phyloP scores from a whole-genome alignment of 53 echinoderm and acorn worm genomes.

The Zoroaster sp. region DNA sequence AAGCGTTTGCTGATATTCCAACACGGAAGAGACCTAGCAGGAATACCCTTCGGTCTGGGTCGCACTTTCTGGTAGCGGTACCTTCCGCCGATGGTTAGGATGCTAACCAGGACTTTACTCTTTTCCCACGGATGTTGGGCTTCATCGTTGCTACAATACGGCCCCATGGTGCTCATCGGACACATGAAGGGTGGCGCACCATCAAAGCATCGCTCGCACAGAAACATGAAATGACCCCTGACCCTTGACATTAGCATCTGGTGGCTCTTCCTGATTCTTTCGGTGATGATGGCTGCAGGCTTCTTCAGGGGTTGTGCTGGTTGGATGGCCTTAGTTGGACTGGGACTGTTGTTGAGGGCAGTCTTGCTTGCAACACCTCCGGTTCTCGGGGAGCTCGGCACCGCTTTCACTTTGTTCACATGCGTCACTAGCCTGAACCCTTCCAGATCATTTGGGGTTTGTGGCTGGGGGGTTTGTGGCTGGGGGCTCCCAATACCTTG shows the following conservation, averaged over 20 bases:
- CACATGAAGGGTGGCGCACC: slow-evolving; percentile 64
- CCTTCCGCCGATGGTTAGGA: slow-evolving; percentile 48
- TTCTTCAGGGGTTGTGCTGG: not conserved
- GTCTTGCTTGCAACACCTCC: not conserved
- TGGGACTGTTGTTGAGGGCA: not conserved
- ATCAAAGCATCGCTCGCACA: slow-evolving; percentile 72
- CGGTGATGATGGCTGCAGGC: not conserved
- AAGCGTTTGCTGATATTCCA: slow-evolving; percentile 65
- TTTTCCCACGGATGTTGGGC: slow-evolving; percentile 69
- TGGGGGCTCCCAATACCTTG: no score
- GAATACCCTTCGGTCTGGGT: slow-evolving; percentile 73
- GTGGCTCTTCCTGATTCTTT: not conserved
- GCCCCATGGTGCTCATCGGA: slow-evolving; percentile 20
- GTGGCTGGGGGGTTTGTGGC: no score
- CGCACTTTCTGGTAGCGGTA: slow-evolving; percentile 72
- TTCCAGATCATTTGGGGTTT: not conserved
- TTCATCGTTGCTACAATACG: slow-evolving; percentile 60
- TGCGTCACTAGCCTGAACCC: slow-evolving; percentile 10
- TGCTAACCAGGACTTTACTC: slow-evolving; percentile 64
- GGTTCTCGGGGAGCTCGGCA: not conserved
- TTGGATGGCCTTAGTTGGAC: not conserved
- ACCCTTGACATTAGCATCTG: slow-evolving; percentile 36
- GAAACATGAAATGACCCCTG: slow-evolving; percentile 65
- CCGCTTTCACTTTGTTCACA: not conserved
- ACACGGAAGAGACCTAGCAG: slow-evolving; percentile 72